Base-by-base conservation (phyloP, 2,113 vertebrate species). In the Pithys albifrons region DNA sequence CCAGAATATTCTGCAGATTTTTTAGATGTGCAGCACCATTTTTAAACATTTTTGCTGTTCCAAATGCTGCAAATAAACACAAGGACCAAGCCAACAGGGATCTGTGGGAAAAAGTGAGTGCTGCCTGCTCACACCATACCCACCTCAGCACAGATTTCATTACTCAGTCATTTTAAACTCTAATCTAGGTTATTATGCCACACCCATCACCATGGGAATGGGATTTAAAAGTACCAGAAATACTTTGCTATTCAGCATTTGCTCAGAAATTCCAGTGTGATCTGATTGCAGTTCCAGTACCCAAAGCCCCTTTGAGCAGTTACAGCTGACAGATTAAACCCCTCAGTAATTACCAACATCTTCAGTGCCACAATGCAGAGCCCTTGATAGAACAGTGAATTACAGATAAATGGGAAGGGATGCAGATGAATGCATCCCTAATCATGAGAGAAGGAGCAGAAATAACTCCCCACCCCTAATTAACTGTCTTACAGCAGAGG, bases 111-210 rank as follows among this genome's bases (percentile, higher is more conserved):
- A 97, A 89, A 76, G 0, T 39, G 65, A 78, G 52, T 45, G 80
- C 45, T 5, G 57, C 88, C 67, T 82, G 67, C 52, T 97, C 88
- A 76, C 70, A 81, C 78, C 57, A 27, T 95, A 85, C 95, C 88
- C 85, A 80, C 78, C 88, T 92, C 55, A 71, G 85, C 35, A 71
- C 57, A 76, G 70, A 54, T 65, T 88, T 82, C 75, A 95, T 97
- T 95, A 94, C 66, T 96, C 87, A 94, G 91, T 86, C 73, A 24
- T 80, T 94, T 88, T 67, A 72, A 72, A 0, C 52, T 77, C 92
- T 94, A 88, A 93, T 94, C 92, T 95, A 71, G 85, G 82, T 96
- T 97, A 85, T 81, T 93, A 71, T 72, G 57, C 94, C 97, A 97
- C 94, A 85, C 96, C 95, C 85, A 89, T 87, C 64, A 55, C 65